Conservation (phyloP, 2,797 vertebrate genomes). For the Microctenopoma steveboyesi region DNA sequence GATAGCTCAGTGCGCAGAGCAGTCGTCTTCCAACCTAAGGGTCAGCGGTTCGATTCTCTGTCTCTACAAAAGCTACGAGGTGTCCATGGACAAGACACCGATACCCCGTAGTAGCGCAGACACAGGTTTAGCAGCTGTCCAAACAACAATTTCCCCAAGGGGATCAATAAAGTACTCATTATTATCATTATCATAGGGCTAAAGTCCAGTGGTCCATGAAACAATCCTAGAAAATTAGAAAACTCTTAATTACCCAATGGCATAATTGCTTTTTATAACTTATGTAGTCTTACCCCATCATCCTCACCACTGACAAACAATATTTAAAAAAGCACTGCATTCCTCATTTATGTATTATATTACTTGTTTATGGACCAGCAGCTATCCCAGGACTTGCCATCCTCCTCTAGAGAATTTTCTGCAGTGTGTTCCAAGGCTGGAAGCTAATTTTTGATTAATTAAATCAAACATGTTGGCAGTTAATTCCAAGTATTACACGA, state of each 20-base stretch:
- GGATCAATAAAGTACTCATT: no score
- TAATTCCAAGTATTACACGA: slow-evolving; percentile 78
- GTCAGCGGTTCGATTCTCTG: no score
- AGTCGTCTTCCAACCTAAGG: no score
- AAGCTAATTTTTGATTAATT: slow-evolving; percentile 83
- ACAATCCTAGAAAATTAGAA: neutral
- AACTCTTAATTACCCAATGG: slow-evolving; percentile 28
- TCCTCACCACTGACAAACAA: slow-evolving; percentile 21
- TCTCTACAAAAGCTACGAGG: no score
- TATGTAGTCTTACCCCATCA: slow-evolving; percentile 18
- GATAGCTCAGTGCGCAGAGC: no score
- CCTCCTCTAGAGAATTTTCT: slow-evolving; percentile 70
- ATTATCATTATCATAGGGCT: neutral
- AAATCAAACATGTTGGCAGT: slow-evolving; percentile 84
- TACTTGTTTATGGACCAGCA: slow-evolving; percentile 71
- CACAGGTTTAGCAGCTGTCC: no score
- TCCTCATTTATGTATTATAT: slow-evolving; percentile 44
- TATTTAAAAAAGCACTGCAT: slow-evolving; percentile 50
- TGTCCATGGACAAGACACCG: no score
- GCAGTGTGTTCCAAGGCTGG: slow-evolving; percentile 72
- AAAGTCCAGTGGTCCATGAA: neutral
- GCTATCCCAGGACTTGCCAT: slow-evolving; percentile 82
- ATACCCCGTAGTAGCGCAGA: no score
- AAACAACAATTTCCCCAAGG: no score
- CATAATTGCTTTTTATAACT: slow-evolving; percentile 21